Conservation (phyloP, 1,140 invertebrate genomes). For the Meloidogyne floridensis region DNA sequence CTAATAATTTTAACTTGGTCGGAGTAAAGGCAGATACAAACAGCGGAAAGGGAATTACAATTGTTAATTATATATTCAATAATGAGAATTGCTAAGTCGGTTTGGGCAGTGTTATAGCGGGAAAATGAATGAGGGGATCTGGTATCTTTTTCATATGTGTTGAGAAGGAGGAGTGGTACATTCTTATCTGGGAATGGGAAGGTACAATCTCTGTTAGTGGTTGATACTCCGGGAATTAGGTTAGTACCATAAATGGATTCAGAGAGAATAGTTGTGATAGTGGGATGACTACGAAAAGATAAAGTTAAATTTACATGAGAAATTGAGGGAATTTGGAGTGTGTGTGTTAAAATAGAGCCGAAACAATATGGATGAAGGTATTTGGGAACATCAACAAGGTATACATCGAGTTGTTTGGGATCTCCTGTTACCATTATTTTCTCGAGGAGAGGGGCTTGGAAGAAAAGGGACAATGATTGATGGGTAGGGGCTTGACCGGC, state of each 20-base stretch:
- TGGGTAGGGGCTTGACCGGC: not conserved
- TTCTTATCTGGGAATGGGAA: not conserved
- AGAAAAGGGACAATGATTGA: not conserved
- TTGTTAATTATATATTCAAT: not conserved
- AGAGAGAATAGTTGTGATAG: not conserved
- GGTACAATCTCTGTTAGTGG: not conserved
- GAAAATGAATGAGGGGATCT: not conserved
- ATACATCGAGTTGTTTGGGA: constrained; percentile 11
- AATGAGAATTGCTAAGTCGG: not conserved
- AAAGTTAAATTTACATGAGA: not conserved
- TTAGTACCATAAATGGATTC: not conserved
- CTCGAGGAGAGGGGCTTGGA: not conserved
- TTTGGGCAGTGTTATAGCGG: not conserved
- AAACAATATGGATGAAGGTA: not conserved
- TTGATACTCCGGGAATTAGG: not conserved
- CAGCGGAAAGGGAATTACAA: not conserved
- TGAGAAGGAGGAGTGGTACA: not conserved
- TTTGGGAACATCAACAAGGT: not conserved
- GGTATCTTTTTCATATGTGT: not conserved
- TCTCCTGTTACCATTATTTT: not conserved
- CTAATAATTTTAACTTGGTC: not conserved
- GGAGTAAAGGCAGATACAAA: constrained; percentile 6
- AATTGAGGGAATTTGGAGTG: not conserved
- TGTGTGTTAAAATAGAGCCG: not conserved
- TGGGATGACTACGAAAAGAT: not conserved